Percentiles rank a stretch among this genome's conserved stretches.
phyloP scores from a whole-genome alignment of 2,797 vertebrate genomes.

The Babyrousa celebensis region DNA sequence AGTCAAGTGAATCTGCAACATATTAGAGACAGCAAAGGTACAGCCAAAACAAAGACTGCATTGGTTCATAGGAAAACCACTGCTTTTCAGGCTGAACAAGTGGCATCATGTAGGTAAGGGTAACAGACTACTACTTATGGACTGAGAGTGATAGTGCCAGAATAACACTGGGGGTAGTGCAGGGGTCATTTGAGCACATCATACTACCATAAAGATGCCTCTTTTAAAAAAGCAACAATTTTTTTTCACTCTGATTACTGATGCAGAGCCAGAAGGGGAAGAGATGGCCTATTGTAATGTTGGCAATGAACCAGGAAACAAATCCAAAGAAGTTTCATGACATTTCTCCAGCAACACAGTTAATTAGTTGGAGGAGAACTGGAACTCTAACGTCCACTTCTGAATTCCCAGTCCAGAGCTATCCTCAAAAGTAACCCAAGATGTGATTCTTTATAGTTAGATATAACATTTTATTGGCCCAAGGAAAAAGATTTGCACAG shows the following conservation, averaged over 20 bases:
- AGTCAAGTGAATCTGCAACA: not conserved
- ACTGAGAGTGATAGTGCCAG: not conserved
- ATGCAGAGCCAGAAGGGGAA: slow-evolving; percentile 8
- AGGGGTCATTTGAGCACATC: not conserved
- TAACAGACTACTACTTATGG: not conserved
- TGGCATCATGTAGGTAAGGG: not conserved
- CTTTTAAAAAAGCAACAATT: not conserved
- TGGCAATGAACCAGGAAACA: slow-evolving; percentile 35
- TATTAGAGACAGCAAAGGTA: slow-evolving; percentile 5
- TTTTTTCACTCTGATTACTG: slow-evolving; percentile 1
- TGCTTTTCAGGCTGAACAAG: not conserved
- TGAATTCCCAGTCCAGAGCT: slow-evolving; percentile 5
- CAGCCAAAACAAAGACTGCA: not conserved
- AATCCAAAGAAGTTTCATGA: not conserved
- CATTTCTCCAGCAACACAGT: not conserved
- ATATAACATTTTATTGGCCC: not conserved
- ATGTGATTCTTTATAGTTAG: not conserved
- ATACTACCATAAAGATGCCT: slow-evolving; percentile 14
- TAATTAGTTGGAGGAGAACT: not conserved
- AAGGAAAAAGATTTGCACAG: not conserved
- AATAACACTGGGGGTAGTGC: not conserved
- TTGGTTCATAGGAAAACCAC: slow-evolving; percentile 4
- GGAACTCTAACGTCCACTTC: not conserved
- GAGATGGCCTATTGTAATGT: not conserved
- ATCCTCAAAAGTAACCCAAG: slow-evolving; percentile 41